Base-by-base conservation (phyloP, 2,113 vertebrate species). In the Otocyon megalotis region DNA sequence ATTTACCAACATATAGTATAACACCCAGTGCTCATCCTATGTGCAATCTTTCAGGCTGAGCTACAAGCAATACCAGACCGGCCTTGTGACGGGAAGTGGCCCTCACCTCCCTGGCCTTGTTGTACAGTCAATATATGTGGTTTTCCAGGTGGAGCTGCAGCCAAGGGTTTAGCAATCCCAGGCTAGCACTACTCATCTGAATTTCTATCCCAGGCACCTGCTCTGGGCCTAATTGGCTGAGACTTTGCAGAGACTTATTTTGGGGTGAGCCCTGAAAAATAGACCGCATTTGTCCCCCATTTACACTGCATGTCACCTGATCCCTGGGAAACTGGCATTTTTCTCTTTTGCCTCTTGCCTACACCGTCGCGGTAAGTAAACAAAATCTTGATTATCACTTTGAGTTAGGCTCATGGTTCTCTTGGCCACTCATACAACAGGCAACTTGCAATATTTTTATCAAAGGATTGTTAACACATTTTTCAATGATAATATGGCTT, bases 71-170 rank as follows among this genome's bases (percentile, higher is more conserved):
- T 26, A 20, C 5, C 35, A 43, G 28, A 26, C 50, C 62, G 9
- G 2, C 2, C 9, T 82, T 22, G 9, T 2, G 11, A 77, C 3
- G 9, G 6, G 20, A 72, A 50, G 14, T 14, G 56, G 13, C 26
- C 8, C 6, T 88, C 8, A 13, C 15, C 17, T 77, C 17, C 24
- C 28, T 37, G 63, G 16, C 15, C 4, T 20, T 74, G 53, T 22
- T 22, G 3, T n/a, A 63, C 0, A 62, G 50, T 35, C 24, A 6
- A 12, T 26, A 4, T 58, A 17, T 12, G 2, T 4, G 13, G 0
- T 24, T 77, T 71, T 87, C 53, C 15, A 60, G 26, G 74, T 20
- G 15, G 32, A 91, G 22, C 35, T 83, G 6, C 6, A 30, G 14
- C 35, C 19, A 53, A 35, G 28, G 1, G 48, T 19, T 48, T 14